phyloP scores from a whole-genome alignment of 2,888 invertebrate genomes.

The Mimas tiliae region DNA sequence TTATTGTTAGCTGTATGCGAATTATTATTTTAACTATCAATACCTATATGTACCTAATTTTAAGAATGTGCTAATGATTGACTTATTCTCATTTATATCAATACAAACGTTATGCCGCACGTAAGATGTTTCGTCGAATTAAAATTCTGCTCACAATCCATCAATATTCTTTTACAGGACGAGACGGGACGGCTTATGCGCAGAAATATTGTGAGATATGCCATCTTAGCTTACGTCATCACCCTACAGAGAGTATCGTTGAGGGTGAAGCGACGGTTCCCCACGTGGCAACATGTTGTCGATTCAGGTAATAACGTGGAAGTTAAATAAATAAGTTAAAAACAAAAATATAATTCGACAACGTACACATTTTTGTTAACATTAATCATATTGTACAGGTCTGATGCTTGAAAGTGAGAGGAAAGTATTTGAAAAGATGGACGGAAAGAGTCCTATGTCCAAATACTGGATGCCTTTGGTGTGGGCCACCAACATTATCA shows the following conservation, averaged over 20 bases:
- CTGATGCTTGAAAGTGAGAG: conserved; percentile 96
- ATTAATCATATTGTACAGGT: conserved; percentile 80
- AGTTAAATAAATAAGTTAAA: conserved; percentile 22
- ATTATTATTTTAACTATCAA: background rate
- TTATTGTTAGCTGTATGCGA: conserved; percentile 11
- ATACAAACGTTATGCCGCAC: background rate
- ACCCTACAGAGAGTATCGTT: conserved; percentile 94
- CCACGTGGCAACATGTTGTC: conserved; percentile 95
- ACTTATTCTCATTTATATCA: background rate
- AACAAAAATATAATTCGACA: conserved; percentile 4
- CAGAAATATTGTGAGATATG: conserved; percentile 94
- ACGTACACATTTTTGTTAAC: conserved; percentile 26
- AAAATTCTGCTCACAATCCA: conserved; percentile 24
- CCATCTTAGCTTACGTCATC: conserved; percentile 94
- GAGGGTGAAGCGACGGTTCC: conserved; percentile 94
- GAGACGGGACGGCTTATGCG: conserved; percentile 95
- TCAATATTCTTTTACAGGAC: conserved; percentile 84
- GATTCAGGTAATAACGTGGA: conserved; percentile 88
- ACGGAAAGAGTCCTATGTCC: conserved; percentile 95
- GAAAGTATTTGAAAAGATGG: conserved; percentile 95
- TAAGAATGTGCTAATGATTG: background rate
- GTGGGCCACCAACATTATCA: conserved; percentile 96
- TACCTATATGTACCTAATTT: background rate
- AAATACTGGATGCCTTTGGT: conserved; percentile 96
- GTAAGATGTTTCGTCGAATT: background rate